Evolutionary conservation across 2,797 vertebrate genomes (phyloP), one percentile per base, ranked within the genome.

Genomic region (Cossypha niveicapilla): DNA sequence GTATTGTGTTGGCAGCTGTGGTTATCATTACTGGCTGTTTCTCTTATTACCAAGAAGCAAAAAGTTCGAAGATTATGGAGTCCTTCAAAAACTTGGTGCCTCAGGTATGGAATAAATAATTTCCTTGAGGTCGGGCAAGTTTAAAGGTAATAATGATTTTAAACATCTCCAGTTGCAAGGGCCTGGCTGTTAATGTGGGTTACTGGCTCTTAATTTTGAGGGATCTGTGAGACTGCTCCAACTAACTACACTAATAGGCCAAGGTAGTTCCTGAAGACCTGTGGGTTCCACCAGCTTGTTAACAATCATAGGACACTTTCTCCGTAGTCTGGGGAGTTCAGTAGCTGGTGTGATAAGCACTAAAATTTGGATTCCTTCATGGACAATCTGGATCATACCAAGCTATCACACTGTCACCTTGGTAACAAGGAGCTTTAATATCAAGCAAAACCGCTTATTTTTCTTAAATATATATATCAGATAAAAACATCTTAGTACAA

Each of bases 21-120:
- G 99, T 99, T 96, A 99, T 99, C 97, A 98, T 99, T 97, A 99
- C 99, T 94, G 99, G 99, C 44, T 99, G 99, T 68, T 99, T 99
- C 98, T 99, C 99, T 28, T 99, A 99, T 86, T 99, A 99, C 95
- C 99, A 99, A 98, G 99, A 99, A 93, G 99, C 99, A 37, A 99
- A 99, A 96, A 99, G 99, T 97, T 99, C 99, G 35, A 99, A 98
- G 97, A 99, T 99, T 97, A 99, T 99, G 99, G 99, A 99, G 82
- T 99, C 99, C 88, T 99, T 99, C 97, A 99, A 99, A 96, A 99
- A 99, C 96, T 98, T 99, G 98, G 99, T 99, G 78, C 99, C 99
- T 86, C 99, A 99, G 98, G 99, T 99, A 97, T 37, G 78, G 22
- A 54, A 65, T 32, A 18, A 57, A n/a, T 86, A 1, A 7, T 42